Percentiles rank a stretch among this genome's conserved stretches.
These are phyloP conservation scores for Nannoperca obscura DNA, from an alignment of 2,797 vertebrate species.

Conservation along the genomic window DNA sequence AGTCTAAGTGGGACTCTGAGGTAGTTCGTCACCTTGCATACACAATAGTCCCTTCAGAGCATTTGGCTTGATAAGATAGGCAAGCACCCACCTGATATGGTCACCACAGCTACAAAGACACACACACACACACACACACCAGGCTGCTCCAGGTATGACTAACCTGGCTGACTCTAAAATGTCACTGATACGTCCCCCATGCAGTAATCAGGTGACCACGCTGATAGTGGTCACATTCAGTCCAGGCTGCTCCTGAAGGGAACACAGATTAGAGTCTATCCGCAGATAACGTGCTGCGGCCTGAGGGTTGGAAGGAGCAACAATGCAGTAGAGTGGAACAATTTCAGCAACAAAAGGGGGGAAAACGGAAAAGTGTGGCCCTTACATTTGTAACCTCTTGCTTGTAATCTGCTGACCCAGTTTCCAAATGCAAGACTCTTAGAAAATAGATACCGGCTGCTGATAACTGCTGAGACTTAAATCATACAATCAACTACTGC, in stretches of 20 bases:
- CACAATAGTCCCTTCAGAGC: conserved; percentile 77
- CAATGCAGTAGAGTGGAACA: conserved; percentile 17
- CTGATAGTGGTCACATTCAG: conserved; percentile 63
- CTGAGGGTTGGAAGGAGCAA: conserved; percentile 25
- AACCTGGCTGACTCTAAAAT: conserved; percentile 61
- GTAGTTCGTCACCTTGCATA: conserved; percentile 69
- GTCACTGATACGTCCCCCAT: conserved; percentile 56
- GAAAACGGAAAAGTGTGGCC: conserved; percentile 4
- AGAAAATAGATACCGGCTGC: conserved; percentile 44
- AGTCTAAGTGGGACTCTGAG: conserved; percentile 53
- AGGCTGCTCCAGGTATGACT: conserved; percentile 60
- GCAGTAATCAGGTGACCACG: conserved; percentile 58
- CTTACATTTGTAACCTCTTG: conserved; percentile 28
- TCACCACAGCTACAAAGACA: conserved; percentile 64
- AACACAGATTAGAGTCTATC: conserved; percentile 51
- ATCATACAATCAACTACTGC: background rate
- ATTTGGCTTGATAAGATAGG: conserved; percentile 82
- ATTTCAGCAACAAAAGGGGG: conserved; percentile 25
- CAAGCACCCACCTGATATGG: conserved; percentile 72
- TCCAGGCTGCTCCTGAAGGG: conserved; percentile 29
- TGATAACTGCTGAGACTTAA: conserved; percentile 44
- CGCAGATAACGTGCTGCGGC: conserved; percentile 35
- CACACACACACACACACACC: conserved; percentile 32
- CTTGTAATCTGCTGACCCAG: conserved; percentile 65
- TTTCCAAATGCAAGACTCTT: conserved; percentile 48